A percentile compares a stretch with the other conserved stretches of the same genome.
Conservation (phyloP, 2,113 vertebrate genomes). For the Tichodroma muraria region DNA sequence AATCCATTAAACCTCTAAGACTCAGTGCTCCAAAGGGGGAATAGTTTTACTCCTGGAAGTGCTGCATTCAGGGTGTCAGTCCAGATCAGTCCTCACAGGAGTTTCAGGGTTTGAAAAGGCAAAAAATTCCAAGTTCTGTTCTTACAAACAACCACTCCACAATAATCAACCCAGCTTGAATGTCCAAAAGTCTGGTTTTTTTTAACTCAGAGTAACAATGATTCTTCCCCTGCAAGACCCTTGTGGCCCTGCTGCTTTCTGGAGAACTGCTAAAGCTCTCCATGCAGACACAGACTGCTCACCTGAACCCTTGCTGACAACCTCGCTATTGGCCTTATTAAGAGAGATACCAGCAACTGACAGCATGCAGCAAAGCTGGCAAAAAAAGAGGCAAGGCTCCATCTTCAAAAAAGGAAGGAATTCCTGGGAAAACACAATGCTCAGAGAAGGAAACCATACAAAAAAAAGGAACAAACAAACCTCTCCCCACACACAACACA, state of each 20-base stretch:
- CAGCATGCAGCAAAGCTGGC: background rate
- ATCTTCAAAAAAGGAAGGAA: background rate
- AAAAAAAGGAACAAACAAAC: background rate
- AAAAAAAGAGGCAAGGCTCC: background rate
- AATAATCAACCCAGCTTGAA: background rate
- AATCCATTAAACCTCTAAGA: background rate
- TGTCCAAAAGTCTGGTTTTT: fast-evolving
- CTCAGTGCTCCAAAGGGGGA: background rate
- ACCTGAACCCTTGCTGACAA: background rate
- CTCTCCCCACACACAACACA: background rate
- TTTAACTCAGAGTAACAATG: fast-evolving
- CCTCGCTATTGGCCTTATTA: background rate
- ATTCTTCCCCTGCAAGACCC: background rate
- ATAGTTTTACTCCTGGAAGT: background rate
- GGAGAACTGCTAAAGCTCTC: background rate
- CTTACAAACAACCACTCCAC: background rate
- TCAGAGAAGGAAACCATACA: background rate
- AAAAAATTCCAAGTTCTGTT: background rate
- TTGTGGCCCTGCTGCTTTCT: background rate
- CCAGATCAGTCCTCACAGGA: background rate
- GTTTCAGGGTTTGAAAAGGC: background rate
- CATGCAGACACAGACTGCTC: background rate
- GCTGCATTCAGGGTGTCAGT: background rate
- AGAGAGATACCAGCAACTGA: background rate
- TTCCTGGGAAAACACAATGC: background rate